A percentile compares a stretch with the other conserved stretches of the same genome.
These are phyloP conservation scores for Teleiodes luculella DNA, from an alignment of 2,888 invertebrate species.

Conservation along the genomic window DNA sequence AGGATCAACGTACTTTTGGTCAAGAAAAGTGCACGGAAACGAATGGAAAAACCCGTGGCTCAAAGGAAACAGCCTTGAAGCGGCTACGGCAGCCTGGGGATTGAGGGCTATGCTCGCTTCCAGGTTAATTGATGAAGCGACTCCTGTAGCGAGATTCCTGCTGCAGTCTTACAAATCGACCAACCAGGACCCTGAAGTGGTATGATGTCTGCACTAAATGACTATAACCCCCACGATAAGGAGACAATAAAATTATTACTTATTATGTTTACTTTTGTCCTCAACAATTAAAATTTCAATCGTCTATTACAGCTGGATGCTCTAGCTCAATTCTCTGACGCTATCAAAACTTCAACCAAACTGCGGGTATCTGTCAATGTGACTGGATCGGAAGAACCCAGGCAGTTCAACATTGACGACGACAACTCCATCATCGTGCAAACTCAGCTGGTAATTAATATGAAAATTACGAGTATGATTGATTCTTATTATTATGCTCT, in stretches of 20 bases:
- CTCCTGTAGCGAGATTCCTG: conserved; percentile 59
- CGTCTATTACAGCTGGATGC: conserved; percentile 60
- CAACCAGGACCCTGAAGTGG: conserved; percentile 65
- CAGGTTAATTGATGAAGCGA: conserved; percentile 51
- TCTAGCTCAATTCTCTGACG: conserved; percentile 63
- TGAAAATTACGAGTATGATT: not conserved
- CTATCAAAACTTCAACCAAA: conserved; percentile 53
- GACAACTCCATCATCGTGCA: conserved; percentile 91
- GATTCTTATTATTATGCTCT: too few species aligned
- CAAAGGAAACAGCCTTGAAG: conserved; percentile 57
- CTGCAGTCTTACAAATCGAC: conserved; percentile 48
- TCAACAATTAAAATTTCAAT: too few species aligned
- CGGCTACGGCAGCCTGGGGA: conserved; percentile 94
- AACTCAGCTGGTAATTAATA: conserved; percentile 81
- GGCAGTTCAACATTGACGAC: conserved; percentile 83
- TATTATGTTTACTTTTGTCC: too few species aligned
- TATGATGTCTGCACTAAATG: conserved; percentile 22
- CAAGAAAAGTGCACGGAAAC: conserved; percentile 47
- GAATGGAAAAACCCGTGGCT: conserved; percentile 72
- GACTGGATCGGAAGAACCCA: conserved; percentile 63
- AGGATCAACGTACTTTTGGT: conserved; percentile 66
- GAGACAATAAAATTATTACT: not conserved
- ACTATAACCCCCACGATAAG: not conserved
- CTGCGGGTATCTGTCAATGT: conserved; percentile 61
- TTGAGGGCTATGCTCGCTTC: conserved; percentile 82